Conservation (phyloP, 2,888 invertebrate genomes). For the Harpalus rubripes region DNA sequence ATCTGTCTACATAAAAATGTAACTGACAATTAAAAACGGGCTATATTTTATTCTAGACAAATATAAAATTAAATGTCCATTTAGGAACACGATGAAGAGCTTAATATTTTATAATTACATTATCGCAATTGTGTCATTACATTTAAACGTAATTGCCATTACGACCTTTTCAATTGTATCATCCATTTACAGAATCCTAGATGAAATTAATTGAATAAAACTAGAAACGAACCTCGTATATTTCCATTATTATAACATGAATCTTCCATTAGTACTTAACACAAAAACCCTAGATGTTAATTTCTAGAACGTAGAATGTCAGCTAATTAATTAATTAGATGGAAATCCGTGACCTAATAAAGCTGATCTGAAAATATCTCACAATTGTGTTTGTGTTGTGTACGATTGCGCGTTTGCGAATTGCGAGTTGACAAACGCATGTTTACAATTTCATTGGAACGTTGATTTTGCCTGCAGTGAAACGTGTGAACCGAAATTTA, state of each 20-base stretch:
- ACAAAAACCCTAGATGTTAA: conserved; percentile 22
- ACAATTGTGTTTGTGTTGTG: background rate
- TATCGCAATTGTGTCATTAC: background rate
- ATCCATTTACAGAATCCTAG: conserved; percentile 14
- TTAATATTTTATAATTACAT: background rate
- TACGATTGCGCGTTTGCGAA: background rate
- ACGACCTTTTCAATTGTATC: conserved; percentile 26
- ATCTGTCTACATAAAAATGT: no score
- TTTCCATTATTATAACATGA: conserved; percentile 41
- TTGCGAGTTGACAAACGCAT: conserved; percentile 6
- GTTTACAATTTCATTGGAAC: conserved; percentile 30
- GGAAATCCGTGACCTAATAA: conserved; percentile 30
- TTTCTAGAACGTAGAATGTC: conserved; percentile 26
- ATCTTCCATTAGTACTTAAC: conserved; percentile 35
- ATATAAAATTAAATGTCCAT: no score
- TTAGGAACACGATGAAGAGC: background rate
- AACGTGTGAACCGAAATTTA: conserved; percentile 39
- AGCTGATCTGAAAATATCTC: conserved; percentile 17
- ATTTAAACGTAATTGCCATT: conserved; percentile 4
- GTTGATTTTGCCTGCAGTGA: conserved; percentile 30
- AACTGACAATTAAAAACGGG: no score
- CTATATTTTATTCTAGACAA: no score
- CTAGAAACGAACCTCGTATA: background rate
- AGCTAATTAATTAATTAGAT: conserved; percentile 27
- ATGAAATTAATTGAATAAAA: conserved; percentile 33